Percentiles rank a stretch among this genome's conserved stretches.
Evolutionary conservation across 53 echinoderm and acorn worm genomes (phyloP).

Genomic region (Patiria pectinifera): DNA sequence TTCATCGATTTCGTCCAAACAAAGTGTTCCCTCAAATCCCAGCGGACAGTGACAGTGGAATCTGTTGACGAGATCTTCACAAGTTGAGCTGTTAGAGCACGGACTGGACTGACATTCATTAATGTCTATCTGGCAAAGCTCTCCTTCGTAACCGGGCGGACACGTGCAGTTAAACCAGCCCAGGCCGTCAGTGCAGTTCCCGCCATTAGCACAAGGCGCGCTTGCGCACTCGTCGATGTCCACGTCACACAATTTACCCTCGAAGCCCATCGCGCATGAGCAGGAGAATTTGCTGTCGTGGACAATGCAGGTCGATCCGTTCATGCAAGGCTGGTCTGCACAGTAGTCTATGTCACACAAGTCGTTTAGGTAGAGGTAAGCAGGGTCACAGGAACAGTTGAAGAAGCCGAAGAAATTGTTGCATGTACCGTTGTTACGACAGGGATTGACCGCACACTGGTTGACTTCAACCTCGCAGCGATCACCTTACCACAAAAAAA

Average conservation of each 20-base stretch:
- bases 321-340: constrained; percentile 23
- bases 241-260: constrained; percentile 19
- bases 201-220: constrained; percentile 53
- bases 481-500: constrained; percentile 1
- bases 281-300: constrained; percentile 54
- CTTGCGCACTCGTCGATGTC: constrained; percentile 56
- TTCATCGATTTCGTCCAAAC: constrained; percentile 55
- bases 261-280: constrained; percentile 30
- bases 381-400: constrained; percentile 47
- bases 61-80: constrained; percentile 39
- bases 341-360: constrained; percentile 47
- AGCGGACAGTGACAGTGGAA: constrained; percentile 46
- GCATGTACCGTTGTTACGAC: constrained; percentile 49
- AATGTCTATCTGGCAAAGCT: constrained; percentile 28
- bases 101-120: constrained; percentile 57
- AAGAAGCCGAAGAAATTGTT: constrained; percentile 16
- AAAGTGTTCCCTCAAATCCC: constrained; percentile 52
- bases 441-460: constrained; percentile 38
- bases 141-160: constrained; percentile 41
- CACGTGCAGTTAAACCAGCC: constrained; percentile 58
- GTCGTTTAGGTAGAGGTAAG: background rate
- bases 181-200: constrained; percentile 20
- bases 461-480: constrained; percentile 30
- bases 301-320: constrained; percentile 53
- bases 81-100: constrained; percentile 40